phyloP scores from a whole-genome alignment of 2,888 invertebrate genomes.

The Rotaria macrura region DNA sequence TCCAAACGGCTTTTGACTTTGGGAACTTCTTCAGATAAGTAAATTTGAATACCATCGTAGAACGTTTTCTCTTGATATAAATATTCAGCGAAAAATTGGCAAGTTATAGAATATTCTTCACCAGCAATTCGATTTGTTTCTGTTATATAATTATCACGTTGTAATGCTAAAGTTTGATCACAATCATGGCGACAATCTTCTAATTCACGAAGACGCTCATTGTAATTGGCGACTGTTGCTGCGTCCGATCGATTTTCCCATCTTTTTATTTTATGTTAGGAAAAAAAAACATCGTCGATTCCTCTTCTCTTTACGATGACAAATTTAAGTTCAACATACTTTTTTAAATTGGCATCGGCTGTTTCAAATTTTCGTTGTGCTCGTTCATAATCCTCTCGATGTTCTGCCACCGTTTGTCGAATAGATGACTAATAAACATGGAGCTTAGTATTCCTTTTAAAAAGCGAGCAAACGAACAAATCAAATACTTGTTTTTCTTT shows the following conservation, averaged over 20 bases:
- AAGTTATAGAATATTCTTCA: neutral
- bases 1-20: neutral
- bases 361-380: neutral
- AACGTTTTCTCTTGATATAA: neutral
- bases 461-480: neutral
- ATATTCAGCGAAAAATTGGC: neutral
- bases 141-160: neutral
- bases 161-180: neutral
- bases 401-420: neutral
- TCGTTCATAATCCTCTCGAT: neutral
- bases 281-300: neutral
- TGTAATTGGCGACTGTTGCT: neutral
- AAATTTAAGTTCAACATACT: neutral
- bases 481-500: conserved; percentile 1
- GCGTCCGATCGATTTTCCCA: neutral
- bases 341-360: neutral
- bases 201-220: neutral
- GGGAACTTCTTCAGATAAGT: neutral
- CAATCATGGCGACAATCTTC: neutral
- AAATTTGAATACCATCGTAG: too few species aligned
- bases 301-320: neutral
- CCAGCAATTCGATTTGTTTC: neutral
- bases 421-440: neutral
- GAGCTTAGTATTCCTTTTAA: neutral
- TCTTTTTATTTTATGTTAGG: too few species aligned